These are phyloP conservation scores for Oryzias dopingdopingensis DNA, from an alignment of 2,797 vertebrate genomes.

Conservation along the genomic window DNA sequence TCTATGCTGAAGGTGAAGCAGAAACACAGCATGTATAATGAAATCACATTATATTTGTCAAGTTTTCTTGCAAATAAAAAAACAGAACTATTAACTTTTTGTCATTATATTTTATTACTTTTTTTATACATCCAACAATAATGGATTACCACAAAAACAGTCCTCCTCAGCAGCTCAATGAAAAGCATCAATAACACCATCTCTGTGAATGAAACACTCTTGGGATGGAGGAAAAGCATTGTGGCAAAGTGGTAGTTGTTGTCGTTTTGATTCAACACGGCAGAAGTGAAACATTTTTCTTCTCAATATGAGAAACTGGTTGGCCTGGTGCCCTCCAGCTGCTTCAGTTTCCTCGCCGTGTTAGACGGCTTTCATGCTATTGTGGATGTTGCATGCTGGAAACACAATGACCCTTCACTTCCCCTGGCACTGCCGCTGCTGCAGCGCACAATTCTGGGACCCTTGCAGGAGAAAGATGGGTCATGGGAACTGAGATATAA, in stretches of 20 bases:
- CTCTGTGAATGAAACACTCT: slow-evolving; percentile 28
- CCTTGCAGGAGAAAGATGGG: slow-evolving; percentile 31
- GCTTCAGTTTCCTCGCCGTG: slow-evolving; percentile 56
- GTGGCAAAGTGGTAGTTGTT: slow-evolving; percentile 40
- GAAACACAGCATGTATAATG: too few relatives aligned
- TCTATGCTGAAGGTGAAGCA: too few relatives aligned
- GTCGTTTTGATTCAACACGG: slow-evolving; percentile 45
- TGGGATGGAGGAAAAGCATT: slow-evolving; percentile 35
- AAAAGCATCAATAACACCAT: slow-evolving; percentile 25
- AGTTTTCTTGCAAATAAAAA: too few relatives aligned
- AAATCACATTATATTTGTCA: too few relatives aligned
- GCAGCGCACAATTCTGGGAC: slow-evolving; percentile 29
- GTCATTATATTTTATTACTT: too few relatives aligned
- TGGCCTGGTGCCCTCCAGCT: slow-evolving; percentile 42
- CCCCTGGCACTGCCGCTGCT: slow-evolving; percentile 43
- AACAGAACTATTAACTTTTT: too few relatives aligned
- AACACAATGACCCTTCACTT: slow-evolving; percentile 67
- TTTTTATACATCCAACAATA: too few relatives aligned
- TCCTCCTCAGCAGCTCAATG: slow-evolving; percentile 30
- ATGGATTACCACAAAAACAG: slow-evolving; percentile 1
- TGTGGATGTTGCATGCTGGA: slow-evolving; percentile 57
- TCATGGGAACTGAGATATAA: slow-evolving; percentile 27
- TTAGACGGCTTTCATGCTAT: slow-evolving; percentile 64
- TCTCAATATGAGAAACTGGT: slow-evolving; percentile 45
- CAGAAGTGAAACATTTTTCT: slow-evolving; percentile 42